Base-by-base conservation (phyloP, 2,888 invertebrate genomes). In the Chaitophorus viminalis region DNA sequence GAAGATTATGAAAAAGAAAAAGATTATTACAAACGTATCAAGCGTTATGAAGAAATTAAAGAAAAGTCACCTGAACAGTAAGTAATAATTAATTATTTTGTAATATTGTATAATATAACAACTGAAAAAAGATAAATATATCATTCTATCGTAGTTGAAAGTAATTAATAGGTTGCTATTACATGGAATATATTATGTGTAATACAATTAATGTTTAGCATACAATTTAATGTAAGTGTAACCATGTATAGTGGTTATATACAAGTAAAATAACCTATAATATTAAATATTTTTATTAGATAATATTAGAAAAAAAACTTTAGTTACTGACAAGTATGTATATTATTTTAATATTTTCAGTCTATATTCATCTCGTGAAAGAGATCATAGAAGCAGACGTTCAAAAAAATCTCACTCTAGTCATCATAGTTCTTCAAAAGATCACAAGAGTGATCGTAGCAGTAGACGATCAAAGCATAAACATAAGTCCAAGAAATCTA, bases 31-130 rank as follows among this genome's bases (percentile, higher is more conserved):
- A 87, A 87, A 36, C 72, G 79, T 60, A 79, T 81, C 17, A 87
- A 87, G 60, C 79, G 74, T 33, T 60, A 79, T 25, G 86, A 87
- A 5, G 86, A 87, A 81, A 31, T 39, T 3, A 87, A 81, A 79
- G 86, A 87, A 81, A 87, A 87, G 74, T 65, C 86, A n/a, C 79
- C 86, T 14, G 79, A 86, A 17, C 65, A 54, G 85, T 86, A 29
- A 78, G 78, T 86, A 78, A 14, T 46, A 46, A 46, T 9, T 9
- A 46, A 9, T 46, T 11, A 1, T 46, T 46, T 46, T 46, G 11
- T 46, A 46, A 14, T 46, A 11, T 46, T 46, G 46, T 46, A 46
- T 14, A 46, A 46, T 46, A 2, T 14, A 46, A 14, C 14, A 14
- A 46, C 46, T 46, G 14, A 46, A 46, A 46, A 14, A 11, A 46